Conservation (phyloP, 1,140 invertebrate genomes). For the Drosophila lowei region DNA sequence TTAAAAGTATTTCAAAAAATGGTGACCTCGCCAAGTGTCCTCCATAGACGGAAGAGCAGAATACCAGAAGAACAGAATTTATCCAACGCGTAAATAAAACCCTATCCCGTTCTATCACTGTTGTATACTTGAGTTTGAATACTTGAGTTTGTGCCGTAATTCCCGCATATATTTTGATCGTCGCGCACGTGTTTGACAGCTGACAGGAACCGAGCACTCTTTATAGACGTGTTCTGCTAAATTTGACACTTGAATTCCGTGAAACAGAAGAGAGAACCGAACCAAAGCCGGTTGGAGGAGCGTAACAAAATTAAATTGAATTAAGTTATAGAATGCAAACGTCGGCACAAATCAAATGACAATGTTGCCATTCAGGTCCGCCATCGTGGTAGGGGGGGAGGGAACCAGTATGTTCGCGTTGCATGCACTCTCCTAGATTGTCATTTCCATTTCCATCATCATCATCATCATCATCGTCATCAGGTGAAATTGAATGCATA, state of each 20-base stretch:
- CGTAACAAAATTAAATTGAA: conserved; percentile 69
- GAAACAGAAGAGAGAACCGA: conserved; percentile 2
- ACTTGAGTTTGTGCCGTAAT: conserved; percentile 3
- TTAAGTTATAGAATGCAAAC: conserved; percentile 73
- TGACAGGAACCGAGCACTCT: conserved; percentile 26
- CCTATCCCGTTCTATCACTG: conserved; percentile 1
- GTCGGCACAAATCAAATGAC: conserved; percentile 77
- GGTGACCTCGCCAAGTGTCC: not conserved
- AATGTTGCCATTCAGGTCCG: conserved; percentile 40
- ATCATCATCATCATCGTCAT: conserved; percentile 9
- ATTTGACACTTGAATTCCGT: conserved; percentile 64
- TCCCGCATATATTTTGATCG: conserved; percentile 25
- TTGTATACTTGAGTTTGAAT: conserved; percentile 9
- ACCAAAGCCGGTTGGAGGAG: not conserved
- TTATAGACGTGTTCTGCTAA: conserved; percentile 67
- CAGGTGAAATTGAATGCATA: conserved; percentile 48
- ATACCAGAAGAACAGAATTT: too few relatives aligned
- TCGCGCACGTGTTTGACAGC: conserved; percentile 48
- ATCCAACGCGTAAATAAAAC: not conserved
- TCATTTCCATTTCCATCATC: not conserved
- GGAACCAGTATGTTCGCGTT: conserved; percentile 3
- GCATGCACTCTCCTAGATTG: conserved; percentile 15
- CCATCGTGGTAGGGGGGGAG: not conserved
- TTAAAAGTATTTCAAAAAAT: not conserved
- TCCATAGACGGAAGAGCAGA: too few relatives aligned